Evolutionary conservation across 2,888 invertebrate genomes (phyloP).

Genomic region (Carabus problematicus): DNA sequence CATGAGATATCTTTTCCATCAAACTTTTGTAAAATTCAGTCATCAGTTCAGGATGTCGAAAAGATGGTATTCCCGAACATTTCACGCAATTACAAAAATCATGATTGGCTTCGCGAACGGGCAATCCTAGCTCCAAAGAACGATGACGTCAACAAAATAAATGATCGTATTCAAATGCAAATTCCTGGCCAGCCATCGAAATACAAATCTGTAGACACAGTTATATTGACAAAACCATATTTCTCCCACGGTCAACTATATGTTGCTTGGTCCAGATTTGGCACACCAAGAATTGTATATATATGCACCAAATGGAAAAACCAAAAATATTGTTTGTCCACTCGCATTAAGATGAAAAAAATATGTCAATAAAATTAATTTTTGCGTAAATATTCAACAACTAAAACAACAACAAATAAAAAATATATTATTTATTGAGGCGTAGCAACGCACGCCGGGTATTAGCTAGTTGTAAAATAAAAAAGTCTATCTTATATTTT

Average conservation of each 20-base stretch:
- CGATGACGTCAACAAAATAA: not conserved
- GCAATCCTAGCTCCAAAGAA: not conserved
- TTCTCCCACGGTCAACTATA: constrained; percentile 49
- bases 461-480: too few species aligned
- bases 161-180: not conserved
- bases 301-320: constrained; percentile 37
- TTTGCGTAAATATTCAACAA: too few species aligned
- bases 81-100: not conserved
- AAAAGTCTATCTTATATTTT: too few species aligned
- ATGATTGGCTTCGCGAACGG: not conserved
- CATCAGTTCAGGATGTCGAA: not conserved
- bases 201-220: constrained; percentile 17
- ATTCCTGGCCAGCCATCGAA: constrained; percentile 42
- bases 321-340: constrained; percentile 44
- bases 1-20: not conserved
- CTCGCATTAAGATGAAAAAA: too few species aligned
- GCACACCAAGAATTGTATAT: constrained; percentile 42
- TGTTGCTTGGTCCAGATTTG: constrained; percentile 48
- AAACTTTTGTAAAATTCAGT: not conserved
- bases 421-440: too few species aligned
- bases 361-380: too few species aligned
- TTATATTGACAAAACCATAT: constrained; percentile 44
- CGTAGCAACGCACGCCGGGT: too few species aligned
- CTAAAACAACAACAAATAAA: too few species aligned
- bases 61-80: not conserved